phyloP scores from a whole-genome alignment of 2,888 invertebrate species.

The Cryptus viduatorius region DNA sequence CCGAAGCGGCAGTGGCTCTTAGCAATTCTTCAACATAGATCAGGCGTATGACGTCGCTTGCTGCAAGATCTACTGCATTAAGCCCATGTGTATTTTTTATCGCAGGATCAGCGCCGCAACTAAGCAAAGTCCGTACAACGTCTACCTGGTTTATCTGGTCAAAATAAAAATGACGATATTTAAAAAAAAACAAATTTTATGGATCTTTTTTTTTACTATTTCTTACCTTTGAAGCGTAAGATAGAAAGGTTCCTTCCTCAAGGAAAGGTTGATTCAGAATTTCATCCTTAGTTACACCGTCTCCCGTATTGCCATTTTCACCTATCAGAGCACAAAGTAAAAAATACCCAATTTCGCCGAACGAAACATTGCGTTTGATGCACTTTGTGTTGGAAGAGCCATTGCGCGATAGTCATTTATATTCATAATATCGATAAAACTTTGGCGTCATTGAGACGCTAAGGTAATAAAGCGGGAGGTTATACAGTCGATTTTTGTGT shows the following conservation, averaged over 20 bases:
- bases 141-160: slow-evolving; percentile 86
- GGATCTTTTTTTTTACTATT: background rate
- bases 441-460: slow-evolving; percentile 28
- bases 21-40: slow-evolving; percentile 88
- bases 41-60: slow-evolving; percentile 85
- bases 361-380: background rate
- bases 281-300: slow-evolving; percentile 84
- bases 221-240: slow-evolving; percentile 86
- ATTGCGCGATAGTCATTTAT: slow-evolving; percentile 29
- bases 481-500: slow-evolving; percentile 63
- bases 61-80: slow-evolving; percentile 86
- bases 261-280: slow-evolving; percentile 85
- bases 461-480: slow-evolving; percentile 65
- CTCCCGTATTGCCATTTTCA: slow-evolving; percentile 81
- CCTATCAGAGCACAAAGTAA: slow-evolving; percentile 73
- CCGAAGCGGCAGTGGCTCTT: slow-evolving; percentile 87
- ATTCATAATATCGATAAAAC: slow-evolving; percentile 53
- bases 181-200: background rate
- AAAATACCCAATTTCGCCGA: background rate
- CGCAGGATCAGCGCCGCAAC: slow-evolving; percentile 87
- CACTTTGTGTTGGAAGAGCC: background rate
- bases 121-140: slow-evolving; percentile 87
- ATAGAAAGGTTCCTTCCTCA: slow-evolving; percentile 86
- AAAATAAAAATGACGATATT: background rate
- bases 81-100: slow-evolving; percentile 86